Conservation (phyloP, 2,888 invertebrate species). For the Apodemia hepburni region DNA sequence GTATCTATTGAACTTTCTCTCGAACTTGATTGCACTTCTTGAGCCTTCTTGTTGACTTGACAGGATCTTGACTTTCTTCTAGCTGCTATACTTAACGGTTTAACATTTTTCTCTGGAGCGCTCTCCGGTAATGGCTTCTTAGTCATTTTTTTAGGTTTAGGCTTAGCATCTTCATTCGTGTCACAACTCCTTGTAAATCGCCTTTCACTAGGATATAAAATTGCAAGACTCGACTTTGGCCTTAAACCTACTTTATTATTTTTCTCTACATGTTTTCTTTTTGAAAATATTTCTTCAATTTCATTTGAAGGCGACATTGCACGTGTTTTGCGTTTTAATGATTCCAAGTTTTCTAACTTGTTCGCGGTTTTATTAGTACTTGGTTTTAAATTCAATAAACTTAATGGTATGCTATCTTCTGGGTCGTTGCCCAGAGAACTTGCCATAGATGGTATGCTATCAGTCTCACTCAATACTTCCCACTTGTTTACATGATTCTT, state of each 20-base stretch:
- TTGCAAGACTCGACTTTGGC: conserved; percentile 69
- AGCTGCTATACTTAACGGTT: conserved; percentile 49
- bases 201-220: conserved; percentile 63
- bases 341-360: conserved; percentile 59
- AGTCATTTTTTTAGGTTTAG: conserved; percentile 48
- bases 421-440: conserved; percentile 74
- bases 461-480: conserved; percentile 81
- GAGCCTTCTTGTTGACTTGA: conserved; percentile 51
- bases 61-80: conserved; percentile 70
- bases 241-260: conserved; percentile 54
- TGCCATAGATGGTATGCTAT: conserved; percentile 76
- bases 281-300: conserved; percentile 76
- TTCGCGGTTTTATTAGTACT: conserved; percentile 43
- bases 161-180: conserved; percentile 50
- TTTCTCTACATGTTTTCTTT: conserved; percentile 60
- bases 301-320: conserved; percentile 81
- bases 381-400: conserved; percentile 66
- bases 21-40: conserved; percentile 65
- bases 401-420: conserved; percentile 81
- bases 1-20: conserved; percentile 73
- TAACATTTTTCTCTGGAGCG: conserved; percentile 40
- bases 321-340: conserved; percentile 76
- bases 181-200: conserved; percentile 66
- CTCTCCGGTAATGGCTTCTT: conserved; percentile 44
- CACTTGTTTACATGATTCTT: conserved; percentile 73